Conservation (phyloP, 2,888 invertebrate genomes). For the Phyllotreta striolata region DNA sequence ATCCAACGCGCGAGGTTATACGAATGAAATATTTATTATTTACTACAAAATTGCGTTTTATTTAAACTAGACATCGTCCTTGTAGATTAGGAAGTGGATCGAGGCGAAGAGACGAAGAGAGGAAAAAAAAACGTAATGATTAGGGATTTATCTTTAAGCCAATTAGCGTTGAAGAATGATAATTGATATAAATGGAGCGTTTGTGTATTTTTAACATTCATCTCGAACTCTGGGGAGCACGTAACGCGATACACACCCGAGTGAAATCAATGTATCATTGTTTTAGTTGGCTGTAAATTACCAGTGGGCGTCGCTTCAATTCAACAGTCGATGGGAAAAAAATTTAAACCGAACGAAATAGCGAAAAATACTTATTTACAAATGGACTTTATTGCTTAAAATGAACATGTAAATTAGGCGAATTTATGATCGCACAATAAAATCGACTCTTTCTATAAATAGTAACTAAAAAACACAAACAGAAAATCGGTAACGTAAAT, state of each 20-base stretch:
- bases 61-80: too few species aligned
- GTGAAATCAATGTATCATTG: constrained; percentile 51
- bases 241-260: constrained; percentile 38
- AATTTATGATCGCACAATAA: constrained; percentile 42
- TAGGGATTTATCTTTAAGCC: constrained; percentile 29
- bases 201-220: constrained; percentile 47
- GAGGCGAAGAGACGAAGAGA: too few species aligned
- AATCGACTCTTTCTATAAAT: constrained; percentile 45
- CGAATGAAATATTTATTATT: constrained; percentile 7
- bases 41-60: background rate
- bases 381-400: constrained; percentile 42
- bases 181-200: constrained; percentile 45
- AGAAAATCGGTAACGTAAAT: constrained; percentile 51
- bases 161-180: constrained; percentile 41
- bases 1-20: background rate
- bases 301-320: constrained; percentile 48
- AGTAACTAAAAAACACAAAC: constrained; percentile 51
- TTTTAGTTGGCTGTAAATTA: constrained; percentile 46
- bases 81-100: too few species aligned
- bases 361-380: constrained; percentile 31
- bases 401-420: constrained; percentile 33
- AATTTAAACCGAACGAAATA: background rate
- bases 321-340: background rate
- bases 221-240: constrained; percentile 30
- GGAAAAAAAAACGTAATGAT: constrained; percentile 21